Base-by-base conservation (phyloP, 2,113 vertebrate species). In the Phalacrocorax brasilianus region DNA sequence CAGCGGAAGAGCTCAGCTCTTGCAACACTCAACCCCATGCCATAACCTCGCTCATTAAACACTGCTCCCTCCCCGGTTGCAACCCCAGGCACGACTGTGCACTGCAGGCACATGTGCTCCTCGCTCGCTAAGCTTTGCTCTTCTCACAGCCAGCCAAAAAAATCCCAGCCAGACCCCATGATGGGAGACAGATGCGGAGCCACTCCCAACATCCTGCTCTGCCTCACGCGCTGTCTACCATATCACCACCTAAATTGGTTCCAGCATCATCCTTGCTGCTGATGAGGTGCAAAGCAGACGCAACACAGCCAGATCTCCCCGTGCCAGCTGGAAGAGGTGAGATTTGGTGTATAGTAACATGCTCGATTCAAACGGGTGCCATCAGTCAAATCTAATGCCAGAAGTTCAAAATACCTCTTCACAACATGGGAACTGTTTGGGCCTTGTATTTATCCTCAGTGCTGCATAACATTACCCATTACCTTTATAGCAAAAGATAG, bases 301-400 rank as follows among this genome's bases (percentile, higher is more conserved):
- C 76, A 83, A 59, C 0, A 0, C 93, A 96, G 96, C 87, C 89
- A 96, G 72, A 42, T 50, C 42, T 70, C 38, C 7, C 50, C 0
- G 7, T 95, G 95, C 94, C 95, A 97, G 95, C 92, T 95, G 95
- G 95, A 96, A 93, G 96, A 95, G 89, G 92, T 95, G 93, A 95
- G 93, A 59, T 89, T 32, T 71, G 95, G 87, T 95, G 78, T 85
- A 55, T 9, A 71, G 85, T 71, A 95, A 83, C 67, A 85, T 3
- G 24, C 42, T 70, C 1, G 0, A 12, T 83, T 89, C 84, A 22
- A 92, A 72, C 0, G 7, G 84, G 71, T 4, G 10, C 89, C 84
- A 52, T 73, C 87, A 91, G 66, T 77, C 84, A 95, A 80, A 81
- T 52, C 61, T 32, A 33, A 35, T 0, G 47, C 91, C 92, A 92